Conservation (phyloP, 2,797 vertebrate genomes). For the Macrochelys suwanniensis region DNA sequence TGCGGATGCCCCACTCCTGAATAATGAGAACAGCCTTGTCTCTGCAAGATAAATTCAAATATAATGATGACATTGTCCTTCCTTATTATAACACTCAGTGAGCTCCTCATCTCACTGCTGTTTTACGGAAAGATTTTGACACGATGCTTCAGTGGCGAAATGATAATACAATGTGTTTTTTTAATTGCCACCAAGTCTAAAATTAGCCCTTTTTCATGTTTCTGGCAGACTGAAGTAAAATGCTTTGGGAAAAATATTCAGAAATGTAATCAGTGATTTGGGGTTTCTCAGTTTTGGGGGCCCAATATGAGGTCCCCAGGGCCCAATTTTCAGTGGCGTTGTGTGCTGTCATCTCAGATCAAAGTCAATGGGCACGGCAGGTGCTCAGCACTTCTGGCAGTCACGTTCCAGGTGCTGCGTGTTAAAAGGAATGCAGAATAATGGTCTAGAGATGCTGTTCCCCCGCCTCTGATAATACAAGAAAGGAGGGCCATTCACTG, state of each 20-base stretch:
- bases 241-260: not conserved
- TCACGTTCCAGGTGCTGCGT: not conserved
- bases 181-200: conserved; percentile 69
- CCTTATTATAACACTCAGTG: conserved; percentile 53
- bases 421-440: not conserved
- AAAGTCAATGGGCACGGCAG: not conserved
- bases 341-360: not conserved
- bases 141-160: conserved; percentile 56
- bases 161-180: conserved; percentile 56
- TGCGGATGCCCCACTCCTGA: conserved; percentile 62
- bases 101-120: conserved; percentile 69
- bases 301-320: not conserved
- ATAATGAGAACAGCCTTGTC: conserved; percentile 73
- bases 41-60: conserved; percentile 68
- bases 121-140: conserved; percentile 73
- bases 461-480: not conserved
- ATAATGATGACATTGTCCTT: conserved; percentile 76
- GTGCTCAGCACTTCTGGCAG: not conserved
- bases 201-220: conserved; percentile 59
- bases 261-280: not conserved
- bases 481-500: not conserved
- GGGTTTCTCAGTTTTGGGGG: no score
- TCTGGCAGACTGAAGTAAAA: not conserved
- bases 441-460: not conserved
- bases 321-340: not conserved